Conservation (phyloP, 2,797 vertebrate genomes). For the Eremophila alpestris region DNA sequence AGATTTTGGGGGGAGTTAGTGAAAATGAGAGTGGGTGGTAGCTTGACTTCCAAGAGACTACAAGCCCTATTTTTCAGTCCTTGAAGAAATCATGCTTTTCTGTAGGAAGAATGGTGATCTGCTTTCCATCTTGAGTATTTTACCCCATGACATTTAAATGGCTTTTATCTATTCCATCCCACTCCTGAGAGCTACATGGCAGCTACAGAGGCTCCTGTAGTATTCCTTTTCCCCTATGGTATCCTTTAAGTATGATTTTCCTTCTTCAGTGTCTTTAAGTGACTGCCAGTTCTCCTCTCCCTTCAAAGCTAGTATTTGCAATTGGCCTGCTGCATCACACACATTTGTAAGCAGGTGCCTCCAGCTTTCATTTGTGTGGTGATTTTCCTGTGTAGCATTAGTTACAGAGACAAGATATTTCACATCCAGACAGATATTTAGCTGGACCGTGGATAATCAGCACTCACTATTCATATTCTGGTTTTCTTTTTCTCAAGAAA, state of each 20-base stretch:
- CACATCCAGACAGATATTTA: neutral
- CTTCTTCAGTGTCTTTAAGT: neutral
- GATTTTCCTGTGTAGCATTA: neutral
- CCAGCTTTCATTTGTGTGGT: neutral
- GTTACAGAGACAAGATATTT: neutral
- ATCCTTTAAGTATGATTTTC: neutral
- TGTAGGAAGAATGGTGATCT: neutral
- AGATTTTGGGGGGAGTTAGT: neutral
- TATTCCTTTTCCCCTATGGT: neutral
- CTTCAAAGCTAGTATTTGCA: neutral
- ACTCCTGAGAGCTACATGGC: neutral
- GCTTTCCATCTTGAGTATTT: neutral
- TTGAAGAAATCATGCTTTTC: neutral
- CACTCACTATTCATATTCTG: neutral
- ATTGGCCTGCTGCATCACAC: neutral
- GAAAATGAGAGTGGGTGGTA: neutral
- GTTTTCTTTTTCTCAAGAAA: neutral
- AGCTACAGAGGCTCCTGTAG: neutral
- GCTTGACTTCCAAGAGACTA: neutral
- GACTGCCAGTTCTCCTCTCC: neutral
- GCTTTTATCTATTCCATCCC: neutral
- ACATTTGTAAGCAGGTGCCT: neutral
- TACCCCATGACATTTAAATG: neutral
- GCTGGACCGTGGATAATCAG: neutral
- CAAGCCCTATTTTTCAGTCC: neutral